Conservation (phyloP, 2,888 invertebrate genomes). For the Ecdyonurus torrentis region DNA sequence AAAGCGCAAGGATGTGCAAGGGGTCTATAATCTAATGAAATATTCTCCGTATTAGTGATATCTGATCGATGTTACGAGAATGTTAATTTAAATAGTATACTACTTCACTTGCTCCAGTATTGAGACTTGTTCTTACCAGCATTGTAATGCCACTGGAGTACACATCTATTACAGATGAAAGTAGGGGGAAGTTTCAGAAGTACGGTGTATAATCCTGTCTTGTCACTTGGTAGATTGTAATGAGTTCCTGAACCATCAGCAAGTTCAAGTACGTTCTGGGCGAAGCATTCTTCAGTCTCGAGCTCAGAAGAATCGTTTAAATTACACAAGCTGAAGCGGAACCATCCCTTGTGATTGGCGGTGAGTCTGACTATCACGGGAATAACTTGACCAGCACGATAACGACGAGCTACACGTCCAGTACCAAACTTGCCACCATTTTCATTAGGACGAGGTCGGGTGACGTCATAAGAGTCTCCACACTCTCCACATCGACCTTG, state of each 20-base stretch:
- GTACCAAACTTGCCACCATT: slow-evolving; percentile 27
- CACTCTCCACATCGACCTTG: slow-evolving; percentile 35
- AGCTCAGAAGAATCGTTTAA: slow-evolving; percentile 22
- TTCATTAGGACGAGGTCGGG: slow-evolving; percentile 33
- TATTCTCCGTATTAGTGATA: no score
- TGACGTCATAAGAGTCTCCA: slow-evolving; percentile 31
- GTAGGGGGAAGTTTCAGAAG: slow-evolving; percentile 26
- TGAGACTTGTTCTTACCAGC: slow-evolving; percentile 27
- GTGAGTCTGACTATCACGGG: slow-evolving; percentile 25
- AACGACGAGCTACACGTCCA: slow-evolving; percentile 16
- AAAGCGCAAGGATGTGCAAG: no score
- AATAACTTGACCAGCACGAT: slow-evolving; percentile 20
- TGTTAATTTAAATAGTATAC: no score
- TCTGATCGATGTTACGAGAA: no score
- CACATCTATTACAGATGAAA: slow-evolving; percentile 33
- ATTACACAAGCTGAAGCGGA: slow-evolving; percentile 32
- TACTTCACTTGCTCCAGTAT: no score
- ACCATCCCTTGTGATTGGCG: slow-evolving; percentile 31
- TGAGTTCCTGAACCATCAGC: slow-evolving; percentile 20
- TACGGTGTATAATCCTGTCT: slow-evolving; percentile 17
- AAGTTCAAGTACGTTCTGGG: slow-evolving; percentile 23
- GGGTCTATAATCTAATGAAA: no score
- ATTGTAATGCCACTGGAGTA: slow-evolving; percentile 36
- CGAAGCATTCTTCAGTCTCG: slow-evolving; percentile 36
- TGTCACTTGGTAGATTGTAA: slow-evolving; percentile 17